Conservation (phyloP, 1,140 invertebrate species). For the Nephila pilipes region DNA sequence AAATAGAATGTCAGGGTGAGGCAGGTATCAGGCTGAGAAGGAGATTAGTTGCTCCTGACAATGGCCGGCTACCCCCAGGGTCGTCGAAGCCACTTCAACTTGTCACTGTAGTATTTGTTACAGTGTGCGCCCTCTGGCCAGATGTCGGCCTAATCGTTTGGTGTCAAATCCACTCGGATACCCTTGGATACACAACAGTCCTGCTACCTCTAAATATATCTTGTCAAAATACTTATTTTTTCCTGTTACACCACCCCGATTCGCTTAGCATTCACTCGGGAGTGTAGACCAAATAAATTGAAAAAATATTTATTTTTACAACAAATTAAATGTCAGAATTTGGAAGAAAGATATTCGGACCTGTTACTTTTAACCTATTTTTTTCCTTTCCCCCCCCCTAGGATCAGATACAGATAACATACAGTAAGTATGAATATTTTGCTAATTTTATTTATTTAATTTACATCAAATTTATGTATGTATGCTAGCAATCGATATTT, state of each 20-base stretch:
- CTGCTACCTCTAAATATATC: neutral
- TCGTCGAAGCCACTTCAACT: slow-evolving; percentile 48
- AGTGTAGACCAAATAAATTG: neutral
- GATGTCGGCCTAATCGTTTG: slow-evolving; percentile 54
- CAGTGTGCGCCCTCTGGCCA: slow-evolving; percentile 30
- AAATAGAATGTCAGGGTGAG: slow-evolving; percentile 68
- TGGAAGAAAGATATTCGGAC: neutral
- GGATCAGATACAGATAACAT: too few species aligned
- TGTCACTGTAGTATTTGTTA: slow-evolving; percentile 56
- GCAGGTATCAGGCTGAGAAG: slow-evolving; percentile 44
- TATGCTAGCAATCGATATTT: too few species aligned
- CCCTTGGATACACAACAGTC: neutral
- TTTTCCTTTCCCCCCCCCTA: too few species aligned
- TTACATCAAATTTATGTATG: too few species aligned
- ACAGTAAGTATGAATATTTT: too few species aligned
- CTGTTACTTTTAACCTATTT: too few species aligned
- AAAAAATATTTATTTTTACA: neutral
- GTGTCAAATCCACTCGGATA: slow-evolving; percentile 60
- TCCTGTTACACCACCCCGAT: neutral
- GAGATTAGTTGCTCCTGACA: slow-evolving; percentile 69
- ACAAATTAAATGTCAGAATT: neutral
- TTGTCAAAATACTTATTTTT: slow-evolving; percentile 16
- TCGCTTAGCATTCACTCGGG: slow-evolving; percentile 8
- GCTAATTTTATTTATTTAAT: too few species aligned
- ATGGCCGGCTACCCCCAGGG: slow-evolving; percentile 16